phyloP scores from a whole-genome alignment of 2,888 invertebrate genomes.

The Calameuta idolon region DNA sequence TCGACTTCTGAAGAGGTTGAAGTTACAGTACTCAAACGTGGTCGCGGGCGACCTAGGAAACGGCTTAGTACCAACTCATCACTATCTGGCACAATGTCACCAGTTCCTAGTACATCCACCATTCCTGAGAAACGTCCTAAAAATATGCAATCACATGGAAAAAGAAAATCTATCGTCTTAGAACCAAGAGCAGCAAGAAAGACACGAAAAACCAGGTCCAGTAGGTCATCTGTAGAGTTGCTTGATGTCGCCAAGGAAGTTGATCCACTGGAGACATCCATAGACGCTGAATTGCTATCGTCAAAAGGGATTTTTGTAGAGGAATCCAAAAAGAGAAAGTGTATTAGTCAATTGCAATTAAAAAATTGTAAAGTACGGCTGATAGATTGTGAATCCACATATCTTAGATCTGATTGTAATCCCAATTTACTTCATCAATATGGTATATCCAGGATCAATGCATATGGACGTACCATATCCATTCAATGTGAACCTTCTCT shows the following conservation, averaged over 20 bases:
- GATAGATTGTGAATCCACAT: slow-evolving; percentile 52
- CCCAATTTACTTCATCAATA: slow-evolving; percentile 35
- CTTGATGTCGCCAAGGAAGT: background rate
- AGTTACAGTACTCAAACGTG: background rate
- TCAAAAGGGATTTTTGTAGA: background rate
- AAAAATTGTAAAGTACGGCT: slow-evolving; percentile 53
- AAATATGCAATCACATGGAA: background rate
- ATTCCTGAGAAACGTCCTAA: background rate
- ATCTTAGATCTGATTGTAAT: slow-evolving; percentile 40
- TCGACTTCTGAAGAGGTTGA: background rate
- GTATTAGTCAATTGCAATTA: slow-evolving; percentile 34
- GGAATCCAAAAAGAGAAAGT: background rate
- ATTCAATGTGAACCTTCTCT: background rate
- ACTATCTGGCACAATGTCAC: background rate
- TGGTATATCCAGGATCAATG: slow-evolving; percentile 49
- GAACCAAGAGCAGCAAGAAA: background rate
- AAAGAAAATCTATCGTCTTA: background rate
- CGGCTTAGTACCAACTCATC: background rate
- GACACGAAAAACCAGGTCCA: background rate
- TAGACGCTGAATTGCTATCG: background rate
- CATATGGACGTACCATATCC: background rate
- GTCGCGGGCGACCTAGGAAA: background rate
- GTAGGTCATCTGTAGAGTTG: background rate
- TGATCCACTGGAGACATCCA: background rate
- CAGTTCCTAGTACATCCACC: background rate